Evolutionary conservation across 2,113 vertebrate species (phyloP), one percentile per base, ranked within the genome.

Genomic region (Lycaon pictus): DNA sequence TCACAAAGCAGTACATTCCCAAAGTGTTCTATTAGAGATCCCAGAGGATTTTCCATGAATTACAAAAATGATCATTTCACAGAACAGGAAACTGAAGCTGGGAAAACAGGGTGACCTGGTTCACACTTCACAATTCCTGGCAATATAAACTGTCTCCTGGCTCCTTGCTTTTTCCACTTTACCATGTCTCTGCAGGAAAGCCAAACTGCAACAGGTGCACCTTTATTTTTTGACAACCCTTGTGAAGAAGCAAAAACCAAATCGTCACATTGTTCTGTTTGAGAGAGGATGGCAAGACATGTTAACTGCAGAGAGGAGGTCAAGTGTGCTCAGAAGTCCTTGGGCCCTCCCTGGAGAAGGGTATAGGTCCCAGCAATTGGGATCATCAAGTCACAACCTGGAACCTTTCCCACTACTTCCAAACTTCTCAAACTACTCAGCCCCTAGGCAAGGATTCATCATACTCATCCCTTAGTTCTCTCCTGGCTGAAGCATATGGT

Each of bases 361-460:
- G 79, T 6, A 0, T 2, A 43, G 62, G 48, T 20, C 63, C 62
- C 10, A 79, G 82, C 53, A 67, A 2, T 88, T 13, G 4, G 3
- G 13, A 71, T 48, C 17, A 8, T 90, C 74, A 56, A 76, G 53
- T 19, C 91, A 65, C 74, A 86, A 82, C 88, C 90, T 12, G 90
- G 93, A 97, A 96, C 92, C 95, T 74, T 97, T 71, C 67, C 0
- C 58, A 88, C 94, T 25, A 19, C 93, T 96, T 90, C 90, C 43
- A 96, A 58, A 86, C 51, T 71, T 56, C 65, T 84, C 72, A 48
- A 48, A 84, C 35, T 25, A 32, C 48, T 79, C 88, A 85, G 71
- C 32, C 71, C 27, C 11, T 19, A 17, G 23, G 58, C n/a, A 48
- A 53, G 48, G 19, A 67, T 51, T 88, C 76, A 51, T 84, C 71